Base-by-base conservation (phyloP, 2,797 vertebrate species). In the Hypotaenidia okinawae region DNA sequence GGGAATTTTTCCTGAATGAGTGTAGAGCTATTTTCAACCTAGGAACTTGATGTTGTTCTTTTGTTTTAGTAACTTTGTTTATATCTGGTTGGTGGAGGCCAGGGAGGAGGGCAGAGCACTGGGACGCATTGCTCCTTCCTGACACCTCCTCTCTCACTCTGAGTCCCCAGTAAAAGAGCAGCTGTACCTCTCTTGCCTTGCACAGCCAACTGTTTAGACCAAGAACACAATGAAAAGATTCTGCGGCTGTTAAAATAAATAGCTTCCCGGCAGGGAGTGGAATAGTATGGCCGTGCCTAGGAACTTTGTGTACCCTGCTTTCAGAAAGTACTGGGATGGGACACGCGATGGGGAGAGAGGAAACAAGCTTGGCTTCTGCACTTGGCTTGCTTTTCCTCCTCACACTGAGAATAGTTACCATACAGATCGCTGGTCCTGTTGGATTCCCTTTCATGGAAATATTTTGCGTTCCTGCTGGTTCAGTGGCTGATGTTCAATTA, bases 31-130 rank as follows among this genome's bases (percentile, higher is more conserved):
- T 95, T 96, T 95, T 90, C 89, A 90, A 92, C 92, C 52, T 84
- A 93, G 95, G 95, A 96, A 96, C 96, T 92, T 5, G 8, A 9
- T 93, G 93, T 89, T 95, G 81, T 96, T 94, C 95, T 84, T 96
- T 96, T 96, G 96, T 96, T 95, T 96, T 97, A 95, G 94, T 72
- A 85, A 96, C 95, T 96, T 90, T 92, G 94, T 96, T 97, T 97
- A n/a, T 66, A 90, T 11, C 45, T 10, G 70, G 63, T 4, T 87
- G 84, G 72, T 15, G 22, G 89, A 92, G 91, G 84, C 37, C 0
- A 52, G 51, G 63, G 89, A 83, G 87, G 73, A 94, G 89, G 55
- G 94, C 82, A 93, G 88, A 66, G 83, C 2, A 2, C 87, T 0
- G 47, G 66, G 92, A 77, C 33, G 0, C 35, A 1, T 11, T 78